Conservation (phyloP, 2,888 invertebrate genomes). For the Pheosia tremula region DNA sequence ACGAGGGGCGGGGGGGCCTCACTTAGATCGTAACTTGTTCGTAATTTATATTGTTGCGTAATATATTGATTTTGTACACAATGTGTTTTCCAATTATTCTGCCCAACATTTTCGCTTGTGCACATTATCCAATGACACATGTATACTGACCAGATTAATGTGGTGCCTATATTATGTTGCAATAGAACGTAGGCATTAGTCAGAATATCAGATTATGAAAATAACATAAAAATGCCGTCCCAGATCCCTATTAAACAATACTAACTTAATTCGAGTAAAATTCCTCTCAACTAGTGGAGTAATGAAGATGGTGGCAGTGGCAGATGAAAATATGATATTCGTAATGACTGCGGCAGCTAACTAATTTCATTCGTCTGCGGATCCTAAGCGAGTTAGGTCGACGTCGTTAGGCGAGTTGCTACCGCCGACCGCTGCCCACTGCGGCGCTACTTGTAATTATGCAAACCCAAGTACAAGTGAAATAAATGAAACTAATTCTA, state of each 20-base stretch:
- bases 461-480: constrained; percentile 3
- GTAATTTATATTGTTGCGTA: constrained; percentile 15
- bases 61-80: too few relatives aligned
- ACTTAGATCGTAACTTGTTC: constrained; percentile 21
- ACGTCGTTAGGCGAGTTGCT: constrained; percentile 54
- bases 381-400: constrained; percentile 74
- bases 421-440: constrained; percentile 20
- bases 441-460: constrained; percentile 1
- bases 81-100: too few relatives aligned
- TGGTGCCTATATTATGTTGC: too few relatives aligned
- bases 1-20: constrained; percentile 30
- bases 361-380: constrained; percentile 78
- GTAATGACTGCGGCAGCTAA: constrained; percentile 73
- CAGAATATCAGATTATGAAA: not conserved
- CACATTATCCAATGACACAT: too few relatives aligned
- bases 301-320: constrained; percentile 60
- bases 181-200: too few relatives aligned
- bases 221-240: constrained; percentile 3
- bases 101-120: too few relatives aligned
- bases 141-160: too few relatives aligned
- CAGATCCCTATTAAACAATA: not conserved
- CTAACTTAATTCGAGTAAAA: constrained; percentile 2
- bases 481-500: not conserved
- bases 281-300: constrained; percentile 17
- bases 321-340: constrained; percentile 79